A percentile compares a stretch with the other conserved stretches of the same genome.
phyloP scores from a whole-genome alignment of 2,888 invertebrate species.

The Drosophila dives region DNA sequence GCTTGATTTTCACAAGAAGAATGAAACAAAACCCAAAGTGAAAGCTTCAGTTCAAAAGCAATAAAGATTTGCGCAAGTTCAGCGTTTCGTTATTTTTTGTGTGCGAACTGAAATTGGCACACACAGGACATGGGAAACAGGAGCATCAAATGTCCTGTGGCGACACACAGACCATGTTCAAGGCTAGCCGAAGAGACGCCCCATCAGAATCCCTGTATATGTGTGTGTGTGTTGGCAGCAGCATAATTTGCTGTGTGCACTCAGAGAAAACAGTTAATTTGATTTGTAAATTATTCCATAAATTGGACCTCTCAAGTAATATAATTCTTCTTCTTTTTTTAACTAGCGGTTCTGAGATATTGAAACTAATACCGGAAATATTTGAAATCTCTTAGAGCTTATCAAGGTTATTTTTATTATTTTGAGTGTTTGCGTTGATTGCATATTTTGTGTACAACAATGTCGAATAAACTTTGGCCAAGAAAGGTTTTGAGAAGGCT shows the following conservation, averaged over 20 bases:
- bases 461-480: neutral
- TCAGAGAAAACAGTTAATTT: conserved; percentile 4
- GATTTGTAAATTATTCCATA: neutral
- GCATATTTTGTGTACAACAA: conserved; percentile 14
- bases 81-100: conserved; percentile 45
- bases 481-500: conserved; percentile 5
- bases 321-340: neutral
- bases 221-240: conserved; percentile 2
- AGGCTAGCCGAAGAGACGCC: conserved; percentile 47
- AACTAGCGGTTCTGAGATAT: neutral
- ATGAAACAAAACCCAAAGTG: conserved; percentile 23
- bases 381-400: neutral
- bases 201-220: neutral
- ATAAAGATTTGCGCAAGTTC: conserved; percentile 72
- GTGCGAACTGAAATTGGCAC: neutral
- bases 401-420: neutral
- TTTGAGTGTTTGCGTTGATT: neutral
- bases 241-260: conserved; percentile 26
- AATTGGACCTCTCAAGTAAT: neutral
- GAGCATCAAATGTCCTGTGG: conserved; percentile 56
- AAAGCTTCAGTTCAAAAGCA: conserved; percentile 53
- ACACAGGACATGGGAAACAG: conserved; percentile 24
- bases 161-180: conserved; percentile 43
- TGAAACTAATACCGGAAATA: neutral
- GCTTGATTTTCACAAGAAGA: conserved; percentile 24